Evolutionary conservation across 2,113 vertebrate species (phyloP).

Genomic region (Mohoua ochrocephala): DNA sequence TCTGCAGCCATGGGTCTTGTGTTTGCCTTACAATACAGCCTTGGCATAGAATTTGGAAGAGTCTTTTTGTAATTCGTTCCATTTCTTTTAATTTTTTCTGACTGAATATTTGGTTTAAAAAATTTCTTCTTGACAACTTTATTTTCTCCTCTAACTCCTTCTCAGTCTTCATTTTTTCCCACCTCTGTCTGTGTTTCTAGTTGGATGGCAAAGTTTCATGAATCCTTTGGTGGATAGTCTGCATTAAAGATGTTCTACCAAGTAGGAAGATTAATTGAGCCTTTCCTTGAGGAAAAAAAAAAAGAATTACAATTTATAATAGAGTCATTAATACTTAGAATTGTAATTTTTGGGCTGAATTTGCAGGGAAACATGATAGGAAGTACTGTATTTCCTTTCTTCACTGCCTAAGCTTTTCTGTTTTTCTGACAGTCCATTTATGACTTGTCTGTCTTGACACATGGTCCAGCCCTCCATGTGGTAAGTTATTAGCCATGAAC

Average conservation of each 20-base stretch:
- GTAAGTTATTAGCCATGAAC: conserved; percentile 23
- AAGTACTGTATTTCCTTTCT: neutral
- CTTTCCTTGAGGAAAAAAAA: neutral
- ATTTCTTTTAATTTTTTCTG: neutral
- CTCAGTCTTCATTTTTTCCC: neutral
- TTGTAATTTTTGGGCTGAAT: neutral
- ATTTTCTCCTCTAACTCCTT: neutral
- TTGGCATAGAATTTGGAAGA: neutral
- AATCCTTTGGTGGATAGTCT: neutral
- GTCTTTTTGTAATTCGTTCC: neutral
- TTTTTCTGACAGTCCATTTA: neutral
- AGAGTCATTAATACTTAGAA: neutral
- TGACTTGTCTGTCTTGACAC: neutral
- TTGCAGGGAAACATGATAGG: neutral
- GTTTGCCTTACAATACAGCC: neutral
- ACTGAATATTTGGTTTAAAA: neutral
- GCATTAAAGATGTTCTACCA: neutral
- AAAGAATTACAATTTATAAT: neutral
- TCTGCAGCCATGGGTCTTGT: neutral
- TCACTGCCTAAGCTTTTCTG: neutral
- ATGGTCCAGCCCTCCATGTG: neutral
- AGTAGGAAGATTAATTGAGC: neutral
- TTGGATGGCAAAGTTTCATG: neutral
- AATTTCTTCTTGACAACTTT: neutral
- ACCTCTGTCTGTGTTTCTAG: neutral